Evolutionary conservation across 2,797 vertebrate species (phyloP).

Genomic region (Manis javanica): DNA sequence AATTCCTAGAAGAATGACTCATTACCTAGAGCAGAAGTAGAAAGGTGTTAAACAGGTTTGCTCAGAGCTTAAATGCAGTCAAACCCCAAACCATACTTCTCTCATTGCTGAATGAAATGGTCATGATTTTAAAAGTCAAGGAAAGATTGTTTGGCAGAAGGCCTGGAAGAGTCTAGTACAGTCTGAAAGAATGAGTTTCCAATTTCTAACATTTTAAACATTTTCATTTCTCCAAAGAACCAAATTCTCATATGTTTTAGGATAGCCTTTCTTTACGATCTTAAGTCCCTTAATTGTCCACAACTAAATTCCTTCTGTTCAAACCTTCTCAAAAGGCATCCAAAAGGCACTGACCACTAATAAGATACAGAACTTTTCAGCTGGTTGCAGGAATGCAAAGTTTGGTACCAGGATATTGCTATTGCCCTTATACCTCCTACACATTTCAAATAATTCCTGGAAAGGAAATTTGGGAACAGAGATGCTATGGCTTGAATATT

Average conservation of each 20-base stretch:
- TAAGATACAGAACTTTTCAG: neutral
- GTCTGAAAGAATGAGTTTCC: neutral
- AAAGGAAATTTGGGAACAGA: neutral
- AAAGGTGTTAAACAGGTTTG: neutral
- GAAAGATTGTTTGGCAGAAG: neutral
- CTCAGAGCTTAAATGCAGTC: neutral
- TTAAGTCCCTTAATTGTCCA: neutral
- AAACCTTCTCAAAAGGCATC: neutral
- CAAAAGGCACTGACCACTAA: neutral
- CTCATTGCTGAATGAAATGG: neutral
- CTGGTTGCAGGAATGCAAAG: neutral
- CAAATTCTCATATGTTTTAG: neutral
- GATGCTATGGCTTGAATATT: neutral
- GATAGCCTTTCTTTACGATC: neutral
- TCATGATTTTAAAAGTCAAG: neutral
- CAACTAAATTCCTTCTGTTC: neutral
- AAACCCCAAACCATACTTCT: neutral
- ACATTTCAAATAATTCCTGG: neutral
- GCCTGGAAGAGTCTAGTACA: neutral
- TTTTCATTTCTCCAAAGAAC: conserved; percentile 32
- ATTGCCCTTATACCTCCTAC: neutral
- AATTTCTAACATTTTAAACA: neutral
- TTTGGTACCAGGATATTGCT: neutral
- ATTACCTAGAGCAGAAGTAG: neutral
- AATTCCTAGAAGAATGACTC: conserved; percentile 35